These are phyloP conservation scores for Serrognathus titanus DNA, from an alignment of 2,888 invertebrate species.

Conservation along the genomic window DNA sequence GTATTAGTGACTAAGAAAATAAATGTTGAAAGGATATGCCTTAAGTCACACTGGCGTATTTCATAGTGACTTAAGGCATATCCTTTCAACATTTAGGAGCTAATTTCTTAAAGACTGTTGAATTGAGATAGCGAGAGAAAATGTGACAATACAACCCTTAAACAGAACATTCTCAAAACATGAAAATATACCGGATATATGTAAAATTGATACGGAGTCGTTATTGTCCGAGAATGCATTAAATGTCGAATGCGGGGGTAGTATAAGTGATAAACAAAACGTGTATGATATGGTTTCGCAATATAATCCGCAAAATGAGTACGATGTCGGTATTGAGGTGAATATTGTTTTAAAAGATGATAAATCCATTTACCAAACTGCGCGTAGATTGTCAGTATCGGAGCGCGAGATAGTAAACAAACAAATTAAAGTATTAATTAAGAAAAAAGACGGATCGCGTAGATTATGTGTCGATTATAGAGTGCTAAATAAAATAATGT, in stretches of 20 bases:
- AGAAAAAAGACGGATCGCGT: conserved; percentile 29
- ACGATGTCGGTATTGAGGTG: conserved; percentile 28
- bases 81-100: no score
- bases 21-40: no score
- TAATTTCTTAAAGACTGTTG: conserved; percentile 3
- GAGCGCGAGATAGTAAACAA: conserved; percentile 31
- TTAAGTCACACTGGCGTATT: no score
- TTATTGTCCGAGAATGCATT: background rate
- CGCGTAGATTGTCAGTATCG: conserved; percentile 26
- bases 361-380: conserved; percentile 28
- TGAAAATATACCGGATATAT: background rate
- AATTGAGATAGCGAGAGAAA: background rate
- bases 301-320: conserved; percentile 26
- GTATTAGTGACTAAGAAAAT: no score
- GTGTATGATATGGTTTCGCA: conserved; percentile 20
- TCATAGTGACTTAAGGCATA: no score
- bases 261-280: conserved; percentile 1
- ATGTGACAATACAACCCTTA: background rate
- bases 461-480: conserved; percentile 43
- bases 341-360: conserved; percentile 34
- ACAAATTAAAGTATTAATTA: conserved; percentile 32
- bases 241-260: conserved; percentile 1
- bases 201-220: background rate
- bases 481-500: conserved; percentile 36
- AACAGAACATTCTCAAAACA: background rate